Percentiles rank a stretch among this genome's conserved stretches.
phyloP scores from a whole-genome alignment of 2,888 invertebrate species.

The Antheraea yamamai region DNA sequence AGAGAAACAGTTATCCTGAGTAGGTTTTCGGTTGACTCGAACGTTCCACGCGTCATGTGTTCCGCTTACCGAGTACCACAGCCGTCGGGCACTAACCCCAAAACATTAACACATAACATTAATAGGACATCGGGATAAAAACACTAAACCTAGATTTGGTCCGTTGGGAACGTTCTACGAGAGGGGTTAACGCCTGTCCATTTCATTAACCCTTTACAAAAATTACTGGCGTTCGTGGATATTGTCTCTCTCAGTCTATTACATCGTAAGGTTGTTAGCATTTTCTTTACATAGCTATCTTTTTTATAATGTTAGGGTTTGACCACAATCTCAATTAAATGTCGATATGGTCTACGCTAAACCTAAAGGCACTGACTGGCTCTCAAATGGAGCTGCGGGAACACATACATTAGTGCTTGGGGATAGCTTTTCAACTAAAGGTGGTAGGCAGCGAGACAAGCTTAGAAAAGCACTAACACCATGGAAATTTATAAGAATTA shows the following conservation, averaged over 20 bases:
- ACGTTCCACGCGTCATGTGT: constrained; percentile 11
- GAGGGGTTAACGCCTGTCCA: constrained; percentile 13
- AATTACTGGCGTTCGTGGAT: neutral
- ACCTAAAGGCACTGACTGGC: too few species aligned
- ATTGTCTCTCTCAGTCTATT: constrained; percentile 2
- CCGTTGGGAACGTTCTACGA: constrained; percentile 5
- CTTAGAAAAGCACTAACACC: too few species aligned
- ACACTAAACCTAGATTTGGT: constrained; percentile 19
- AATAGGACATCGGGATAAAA: constrained; percentile 17
- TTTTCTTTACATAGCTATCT: neutral
- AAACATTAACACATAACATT: constrained; percentile 11
- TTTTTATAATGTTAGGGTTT: too few species aligned
- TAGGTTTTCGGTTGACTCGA: constrained; percentile 32
- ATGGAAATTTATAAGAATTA: too few species aligned
- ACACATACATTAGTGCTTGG: too few species aligned
- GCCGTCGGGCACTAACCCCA: neutral
- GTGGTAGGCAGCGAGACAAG: too few species aligned
- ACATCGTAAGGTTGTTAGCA: neutral
- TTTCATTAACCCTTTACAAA: constrained; percentile 8
- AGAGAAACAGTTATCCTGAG: constrained; percentile 31
- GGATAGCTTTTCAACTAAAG: too few species aligned
- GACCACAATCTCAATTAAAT: too few species aligned
- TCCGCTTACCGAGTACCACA: constrained; percentile 13
- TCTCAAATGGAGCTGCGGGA: too few species aligned
- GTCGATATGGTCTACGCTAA: too few species aligned